These are phyloP conservation scores for Drosophila gunungcola DNA, from an alignment of 1,140 invertebrate species.

Conservation along the genomic window DNA sequence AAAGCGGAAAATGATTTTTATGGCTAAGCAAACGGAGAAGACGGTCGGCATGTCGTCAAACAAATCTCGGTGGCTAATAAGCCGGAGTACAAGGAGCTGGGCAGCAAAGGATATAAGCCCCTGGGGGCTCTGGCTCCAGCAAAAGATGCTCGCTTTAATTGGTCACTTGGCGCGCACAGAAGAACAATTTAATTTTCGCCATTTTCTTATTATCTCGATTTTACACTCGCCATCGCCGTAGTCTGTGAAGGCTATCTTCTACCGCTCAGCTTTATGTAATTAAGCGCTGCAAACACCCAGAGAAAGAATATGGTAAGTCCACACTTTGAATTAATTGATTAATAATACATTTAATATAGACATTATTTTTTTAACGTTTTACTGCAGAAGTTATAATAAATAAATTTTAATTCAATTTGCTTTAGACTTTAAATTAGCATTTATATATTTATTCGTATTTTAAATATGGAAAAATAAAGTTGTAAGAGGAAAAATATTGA, in stretches of 20 bases:
- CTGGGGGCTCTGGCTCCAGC: slow-evolving; percentile 37
- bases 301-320: no score
- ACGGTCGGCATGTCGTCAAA: background rate
- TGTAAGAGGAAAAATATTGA: no score
- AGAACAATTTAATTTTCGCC: slow-evolving; percentile 81
- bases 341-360: no score
- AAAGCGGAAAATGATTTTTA: slow-evolving; percentile 74
- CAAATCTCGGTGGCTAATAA: slow-evolving; percentile 62
- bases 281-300: slow-evolving; percentile 53
- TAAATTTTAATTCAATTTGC: no score
- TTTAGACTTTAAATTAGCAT: no score
- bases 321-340: no score
- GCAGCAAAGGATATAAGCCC: slow-evolving; percentile 32
- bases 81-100: slow-evolving; percentile 13
- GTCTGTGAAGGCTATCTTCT: slow-evolving; percentile 13
- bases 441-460: no score
- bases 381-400: no score
- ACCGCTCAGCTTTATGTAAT: slow-evolving; percentile 64
- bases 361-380: no score
- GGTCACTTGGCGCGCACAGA: slow-evolving; percentile 75
- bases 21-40: slow-evolving; percentile 63
- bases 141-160: slow-evolving; percentile 69
- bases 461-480: no score
- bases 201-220: slow-evolving; percentile 81
- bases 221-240: slow-evolving; percentile 41